Evolutionary conservation across 2,797 vertebrate species (phyloP).

Genomic region (Fistularia commersonii): DNA sequence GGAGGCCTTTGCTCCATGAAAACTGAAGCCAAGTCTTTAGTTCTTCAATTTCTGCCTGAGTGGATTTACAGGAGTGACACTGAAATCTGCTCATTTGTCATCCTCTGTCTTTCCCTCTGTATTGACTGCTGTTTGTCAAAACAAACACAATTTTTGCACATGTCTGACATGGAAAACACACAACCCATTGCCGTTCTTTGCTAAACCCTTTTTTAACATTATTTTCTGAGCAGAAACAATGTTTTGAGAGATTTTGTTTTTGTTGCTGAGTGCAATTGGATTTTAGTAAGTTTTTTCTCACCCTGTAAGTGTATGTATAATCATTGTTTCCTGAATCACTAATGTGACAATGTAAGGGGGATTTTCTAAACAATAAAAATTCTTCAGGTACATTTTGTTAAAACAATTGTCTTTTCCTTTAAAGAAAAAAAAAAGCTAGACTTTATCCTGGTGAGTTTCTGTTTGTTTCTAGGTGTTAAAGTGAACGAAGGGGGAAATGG

Average conservation of each 20-base stretch:
- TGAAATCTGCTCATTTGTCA: constrained; percentile 3
- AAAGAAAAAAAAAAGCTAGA: neutral
- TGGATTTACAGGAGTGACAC: constrained; percentile 1
- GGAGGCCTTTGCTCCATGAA: constrained; percentile 20
- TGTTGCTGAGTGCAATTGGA: constrained; percentile 33
- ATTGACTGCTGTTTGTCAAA: constrained; percentile 24
- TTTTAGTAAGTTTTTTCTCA: constrained; percentile 11
- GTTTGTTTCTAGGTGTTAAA: too few species aligned
- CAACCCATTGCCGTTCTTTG: neutral
- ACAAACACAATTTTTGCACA: constrained; percentile 20
- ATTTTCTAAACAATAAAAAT: constrained; percentile 78
- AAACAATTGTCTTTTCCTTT: neutral
- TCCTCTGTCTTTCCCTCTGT: constrained; percentile 14
- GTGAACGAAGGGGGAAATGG: too few species aligned
- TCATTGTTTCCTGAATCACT: constrained; percentile 35
- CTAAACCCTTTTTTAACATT: constrained; percentile 1
- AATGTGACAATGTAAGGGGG: constrained; percentile 61
- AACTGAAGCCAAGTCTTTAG: constrained; percentile 20
- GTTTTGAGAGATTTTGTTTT: constrained; percentile 20
- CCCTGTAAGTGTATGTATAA: constrained; percentile 38
- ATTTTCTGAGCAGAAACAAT: constrained; percentile 20
- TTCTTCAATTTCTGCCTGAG: constrained; percentile 9
- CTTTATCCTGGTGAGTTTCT: too few species aligned
- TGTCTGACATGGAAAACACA: constrained; percentile 13
- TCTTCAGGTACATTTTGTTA: constrained; percentile 54